Evolutionary conservation across 2,797 vertebrate genomes (phyloP).

Genomic region (Urocyon cinereoargenteus): DNA sequence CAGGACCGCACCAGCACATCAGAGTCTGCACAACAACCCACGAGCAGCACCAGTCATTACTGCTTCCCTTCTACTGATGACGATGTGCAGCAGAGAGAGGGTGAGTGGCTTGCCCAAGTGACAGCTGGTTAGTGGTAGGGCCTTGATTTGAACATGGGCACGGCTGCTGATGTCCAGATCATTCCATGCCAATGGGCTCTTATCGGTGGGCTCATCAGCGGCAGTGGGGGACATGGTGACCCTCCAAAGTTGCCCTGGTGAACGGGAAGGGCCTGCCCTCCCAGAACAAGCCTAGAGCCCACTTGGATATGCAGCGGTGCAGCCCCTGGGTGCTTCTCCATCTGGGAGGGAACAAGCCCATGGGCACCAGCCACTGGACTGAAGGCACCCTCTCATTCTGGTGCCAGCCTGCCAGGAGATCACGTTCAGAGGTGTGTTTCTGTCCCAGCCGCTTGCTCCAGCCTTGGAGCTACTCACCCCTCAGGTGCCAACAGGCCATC

Average conservation of each 20-base stretch:
- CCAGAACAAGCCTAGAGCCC: not conserved
- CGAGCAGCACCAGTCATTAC: not conserved
- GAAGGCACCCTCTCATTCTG: not conserved
- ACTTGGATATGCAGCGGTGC: too few species aligned
- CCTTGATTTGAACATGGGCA: not conserved
- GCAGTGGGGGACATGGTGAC: not conserved
- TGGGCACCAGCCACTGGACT: not conserved
- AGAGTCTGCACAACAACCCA: not conserved
- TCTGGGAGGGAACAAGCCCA: too few species aligned
- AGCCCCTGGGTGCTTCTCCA: not conserved
- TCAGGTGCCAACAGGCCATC: not conserved
- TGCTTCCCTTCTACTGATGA: not conserved
- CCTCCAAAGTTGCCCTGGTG: not conserved
- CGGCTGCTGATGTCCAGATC: not conserved
- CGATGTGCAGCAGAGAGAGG: not conserved
- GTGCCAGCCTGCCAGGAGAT: not conserved
- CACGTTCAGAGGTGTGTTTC: not conserved
- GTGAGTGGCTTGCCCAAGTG: not conserved
- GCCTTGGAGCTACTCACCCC: not conserved
- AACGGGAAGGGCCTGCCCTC: not conserved
- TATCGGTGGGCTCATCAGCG: not conserved
- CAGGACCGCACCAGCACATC: fast-evolving
- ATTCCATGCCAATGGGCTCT: not conserved
- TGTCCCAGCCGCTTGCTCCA: not conserved
- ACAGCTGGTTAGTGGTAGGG: not conserved